Evolutionary conservation across 2,113 vertebrate species (phyloP).

Genomic region (Salvator merianae): DNA sequence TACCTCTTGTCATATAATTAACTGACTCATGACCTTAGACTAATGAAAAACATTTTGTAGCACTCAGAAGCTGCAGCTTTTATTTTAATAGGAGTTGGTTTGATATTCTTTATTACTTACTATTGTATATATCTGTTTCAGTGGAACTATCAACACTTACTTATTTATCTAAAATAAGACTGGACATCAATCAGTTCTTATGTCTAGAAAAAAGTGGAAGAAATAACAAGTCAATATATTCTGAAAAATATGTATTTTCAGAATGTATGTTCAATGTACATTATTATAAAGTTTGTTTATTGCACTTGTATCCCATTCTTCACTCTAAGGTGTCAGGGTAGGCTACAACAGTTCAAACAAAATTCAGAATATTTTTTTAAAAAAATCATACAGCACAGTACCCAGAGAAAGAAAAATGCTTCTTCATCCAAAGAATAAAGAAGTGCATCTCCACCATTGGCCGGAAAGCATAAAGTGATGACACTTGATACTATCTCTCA

Average conservation of each 20-base stretch:
- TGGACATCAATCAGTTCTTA: constrained; percentile 30
- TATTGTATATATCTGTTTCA: neutral
- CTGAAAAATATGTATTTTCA: neutral
- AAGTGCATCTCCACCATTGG: too few species aligned
- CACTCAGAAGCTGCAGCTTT: constrained; percentile 7
- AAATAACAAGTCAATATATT: constrained; percentile 38
- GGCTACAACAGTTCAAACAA: too few species aligned
- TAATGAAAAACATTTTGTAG: constrained; percentile 19
- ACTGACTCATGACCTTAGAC: constrained; percentile 21
- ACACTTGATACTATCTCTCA: too few species aligned
- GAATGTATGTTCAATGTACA: too few species aligned
- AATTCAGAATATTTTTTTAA: too few species aligned
- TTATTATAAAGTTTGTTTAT: too few species aligned
- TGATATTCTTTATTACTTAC: neutral
- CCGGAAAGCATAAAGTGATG: too few species aligned
- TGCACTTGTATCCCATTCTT: too few species aligned
- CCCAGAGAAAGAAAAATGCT: too few species aligned
- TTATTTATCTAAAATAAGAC: constrained; percentile 14
- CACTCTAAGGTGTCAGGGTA: too few species aligned
- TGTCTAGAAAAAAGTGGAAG: constrained; percentile 45
- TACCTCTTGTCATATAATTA: constrained; percentile 28
- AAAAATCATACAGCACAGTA: too few species aligned
- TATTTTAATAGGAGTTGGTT: neutral
- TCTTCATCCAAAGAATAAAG: too few species aligned
- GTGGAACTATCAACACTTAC: constrained; percentile 32